Evolutionary conservation across 2,888 invertebrate species (phyloP).

Genomic region (Cerastis rubricosa): DNA sequence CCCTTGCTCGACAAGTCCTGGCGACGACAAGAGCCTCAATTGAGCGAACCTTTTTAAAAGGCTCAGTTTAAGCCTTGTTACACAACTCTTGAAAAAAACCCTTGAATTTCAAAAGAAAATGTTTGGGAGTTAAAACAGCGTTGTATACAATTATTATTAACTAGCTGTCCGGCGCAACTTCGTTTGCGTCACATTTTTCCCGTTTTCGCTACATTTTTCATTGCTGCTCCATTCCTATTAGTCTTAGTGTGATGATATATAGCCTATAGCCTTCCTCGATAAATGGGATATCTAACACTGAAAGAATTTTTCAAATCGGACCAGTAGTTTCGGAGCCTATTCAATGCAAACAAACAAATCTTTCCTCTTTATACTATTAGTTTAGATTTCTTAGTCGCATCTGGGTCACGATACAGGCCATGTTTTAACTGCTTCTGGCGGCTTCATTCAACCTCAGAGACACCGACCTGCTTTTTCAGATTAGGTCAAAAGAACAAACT

Average conservation of each 20-base stretch:
- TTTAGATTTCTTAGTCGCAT: background rate
- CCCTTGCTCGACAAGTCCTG: background rate
- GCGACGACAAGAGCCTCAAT: constrained; percentile 25
- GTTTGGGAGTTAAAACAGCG: background rate
- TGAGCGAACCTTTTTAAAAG: constrained; percentile 18
- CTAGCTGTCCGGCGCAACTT: too few relatives aligned
- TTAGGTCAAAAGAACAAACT: constrained; percentile 1
- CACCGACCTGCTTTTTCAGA: background rate
- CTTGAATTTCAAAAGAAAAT: constrained; percentile 29
- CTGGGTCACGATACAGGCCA: constrained; percentile 22
- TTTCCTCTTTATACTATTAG: background rate
- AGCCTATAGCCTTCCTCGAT: too few relatives aligned
- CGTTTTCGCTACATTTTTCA: too few relatives aligned
- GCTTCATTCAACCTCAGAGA: constrained; percentile 3
- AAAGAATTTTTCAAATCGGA: too few relatives aligned
- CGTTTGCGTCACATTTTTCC: too few relatives aligned
- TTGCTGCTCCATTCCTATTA: too few relatives aligned
- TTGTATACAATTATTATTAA: constrained; percentile 4
- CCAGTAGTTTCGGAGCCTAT: too few relatives aligned
- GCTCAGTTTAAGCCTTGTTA: background rate
- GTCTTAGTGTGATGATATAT: too few relatives aligned
- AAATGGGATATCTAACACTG: too few relatives aligned
- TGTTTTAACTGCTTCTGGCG: constrained; percentile 7
- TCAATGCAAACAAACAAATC: too few relatives aligned
- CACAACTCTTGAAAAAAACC: background rate